Conservation (phyloP, 2,797 vertebrate genomes). For the Rallus crepitans region DNA sequence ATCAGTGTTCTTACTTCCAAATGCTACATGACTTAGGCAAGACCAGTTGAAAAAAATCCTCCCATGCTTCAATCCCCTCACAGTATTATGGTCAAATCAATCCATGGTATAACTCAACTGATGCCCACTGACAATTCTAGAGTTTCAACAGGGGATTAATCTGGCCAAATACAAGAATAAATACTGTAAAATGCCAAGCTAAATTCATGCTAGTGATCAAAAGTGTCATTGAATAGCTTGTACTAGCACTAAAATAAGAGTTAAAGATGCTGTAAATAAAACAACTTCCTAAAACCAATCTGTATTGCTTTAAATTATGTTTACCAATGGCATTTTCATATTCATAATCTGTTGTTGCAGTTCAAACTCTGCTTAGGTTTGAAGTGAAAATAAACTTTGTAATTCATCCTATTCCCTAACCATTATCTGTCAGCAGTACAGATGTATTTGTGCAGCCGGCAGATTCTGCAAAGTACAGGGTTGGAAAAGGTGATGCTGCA, state of each 20-base stretch:
- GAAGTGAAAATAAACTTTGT: background rate
- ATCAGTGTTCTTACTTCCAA: constrained; percentile 63
- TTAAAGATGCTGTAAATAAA: background rate
- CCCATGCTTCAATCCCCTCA: background rate
- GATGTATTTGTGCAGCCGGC: background rate
- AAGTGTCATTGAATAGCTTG: background rate
- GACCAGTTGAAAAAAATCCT: constrained; percentile 57
- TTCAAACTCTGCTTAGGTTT: background rate
- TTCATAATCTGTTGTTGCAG: background rate
- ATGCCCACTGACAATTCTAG: background rate
- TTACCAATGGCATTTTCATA: background rate
- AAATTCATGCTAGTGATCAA: background rate
- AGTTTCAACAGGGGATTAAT: background rate
- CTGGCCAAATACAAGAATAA: background rate
- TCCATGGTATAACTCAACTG: background rate
- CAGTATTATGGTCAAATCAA: constrained; percentile 6
- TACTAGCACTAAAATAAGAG: background rate
- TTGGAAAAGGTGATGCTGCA: background rate
- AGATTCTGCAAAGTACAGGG: background rate
- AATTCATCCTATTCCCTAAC: background rate
- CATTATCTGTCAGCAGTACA: background rate
- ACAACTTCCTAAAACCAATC: background rate
- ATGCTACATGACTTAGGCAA: constrained; percentile 63
- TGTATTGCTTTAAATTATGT: background rate
- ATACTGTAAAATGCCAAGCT: background rate